Conservation (phyloP, 1,140 invertebrate species). For the Cyclargus thomasi region DNA sequence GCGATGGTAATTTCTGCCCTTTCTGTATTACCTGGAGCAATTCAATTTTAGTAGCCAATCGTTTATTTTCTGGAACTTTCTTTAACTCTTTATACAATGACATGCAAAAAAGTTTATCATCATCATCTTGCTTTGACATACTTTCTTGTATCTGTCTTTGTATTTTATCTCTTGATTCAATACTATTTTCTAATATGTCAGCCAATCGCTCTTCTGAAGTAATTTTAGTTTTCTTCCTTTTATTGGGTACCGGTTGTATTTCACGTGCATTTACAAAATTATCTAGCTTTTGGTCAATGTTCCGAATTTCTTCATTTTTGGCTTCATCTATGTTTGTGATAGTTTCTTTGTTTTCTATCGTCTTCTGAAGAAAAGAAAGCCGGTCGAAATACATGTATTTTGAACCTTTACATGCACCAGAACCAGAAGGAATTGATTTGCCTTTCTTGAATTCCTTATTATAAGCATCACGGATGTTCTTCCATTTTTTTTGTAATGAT, state of each 20-base stretch:
- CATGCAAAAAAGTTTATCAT: slow-evolving; percentile 32
- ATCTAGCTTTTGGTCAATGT: too few species aligned
- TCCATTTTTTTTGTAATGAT: slow-evolving; percentile 23
- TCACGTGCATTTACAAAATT: too few species aligned
- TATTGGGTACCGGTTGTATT: slow-evolving; percentile 26
- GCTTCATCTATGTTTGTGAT: too few species aligned
- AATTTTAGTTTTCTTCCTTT: slow-evolving; percentile 26
- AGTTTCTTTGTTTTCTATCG: background rate
- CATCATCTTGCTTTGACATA: slow-evolving; percentile 31
- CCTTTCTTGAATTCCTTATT: slow-evolving; percentile 19
- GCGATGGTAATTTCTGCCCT: slow-evolving; percentile 28
- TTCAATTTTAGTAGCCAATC: slow-evolving; percentile 30
- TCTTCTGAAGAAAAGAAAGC: slow-evolving; percentile 21
- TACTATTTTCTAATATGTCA: slow-evolving; percentile 30
- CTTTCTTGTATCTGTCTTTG: slow-evolving; percentile 28
- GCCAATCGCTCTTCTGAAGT: slow-evolving; percentile 24
- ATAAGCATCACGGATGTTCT: slow-evolving; percentile 20
- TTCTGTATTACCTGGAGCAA: slow-evolving; percentile 31
- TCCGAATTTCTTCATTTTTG: too few species aligned
- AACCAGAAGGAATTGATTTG: slow-evolving; percentile 21
- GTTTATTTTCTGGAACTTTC: slow-evolving; percentile 31
- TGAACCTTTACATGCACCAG: slow-evolving; percentile 20
- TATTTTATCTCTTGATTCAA: slow-evolving; percentile 22
- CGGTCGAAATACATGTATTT: slow-evolving; percentile 21
- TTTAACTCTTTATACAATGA: slow-evolving; percentile 27